Percentiles rank a stretch among this genome's conserved stretches.
Conservation (phyloP, 1,140 invertebrate species). For the Drosophila murphyi region DNA sequence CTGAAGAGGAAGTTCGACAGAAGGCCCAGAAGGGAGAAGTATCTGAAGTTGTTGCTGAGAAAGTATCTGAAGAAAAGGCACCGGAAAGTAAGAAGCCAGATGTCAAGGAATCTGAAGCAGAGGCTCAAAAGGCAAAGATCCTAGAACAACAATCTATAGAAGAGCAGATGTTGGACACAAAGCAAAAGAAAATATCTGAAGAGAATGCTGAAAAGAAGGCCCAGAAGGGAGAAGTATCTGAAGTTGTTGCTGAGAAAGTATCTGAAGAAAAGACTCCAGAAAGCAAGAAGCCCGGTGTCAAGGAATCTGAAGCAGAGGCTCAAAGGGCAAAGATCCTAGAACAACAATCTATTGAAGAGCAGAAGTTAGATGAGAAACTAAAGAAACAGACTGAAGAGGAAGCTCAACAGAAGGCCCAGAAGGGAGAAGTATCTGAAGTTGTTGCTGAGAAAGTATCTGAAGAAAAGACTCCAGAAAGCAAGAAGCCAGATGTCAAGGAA, state of each 20-base stretch:
- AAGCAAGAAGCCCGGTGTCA: not conserved
- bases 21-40: constrained; percentile 43
- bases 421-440: constrained; percentile 41
- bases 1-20: constrained; percentile 7
- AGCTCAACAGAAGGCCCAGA: constrained; percentile 17
- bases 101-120: constrained; percentile 8
- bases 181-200: no score
- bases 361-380: constrained; percentile 7
- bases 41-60: constrained; percentile 28
- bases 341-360: constrained; percentile 16
- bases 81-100: not conserved
- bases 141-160: constrained; percentile 17
- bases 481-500: constrained; percentile 13
- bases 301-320: constrained; percentile 18
- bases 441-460: constrained; percentile 26
- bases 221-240: constrained; percentile 46
- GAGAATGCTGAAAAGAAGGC: constrained; percentile 12
- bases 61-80: constrained; percentile 17
- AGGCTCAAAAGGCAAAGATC: constrained; percentile 17
- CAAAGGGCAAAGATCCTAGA: constrained; percentile 14
- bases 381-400: constrained; percentile 10
- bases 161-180: constrained; percentile 10
- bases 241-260: constrained; percentile 26
- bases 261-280: constrained; percentile 13
- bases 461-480: constrained; percentile 15